Conservation (phyloP, 1,140 invertebrate species). For the Trichogramma pretiosum region DNA sequence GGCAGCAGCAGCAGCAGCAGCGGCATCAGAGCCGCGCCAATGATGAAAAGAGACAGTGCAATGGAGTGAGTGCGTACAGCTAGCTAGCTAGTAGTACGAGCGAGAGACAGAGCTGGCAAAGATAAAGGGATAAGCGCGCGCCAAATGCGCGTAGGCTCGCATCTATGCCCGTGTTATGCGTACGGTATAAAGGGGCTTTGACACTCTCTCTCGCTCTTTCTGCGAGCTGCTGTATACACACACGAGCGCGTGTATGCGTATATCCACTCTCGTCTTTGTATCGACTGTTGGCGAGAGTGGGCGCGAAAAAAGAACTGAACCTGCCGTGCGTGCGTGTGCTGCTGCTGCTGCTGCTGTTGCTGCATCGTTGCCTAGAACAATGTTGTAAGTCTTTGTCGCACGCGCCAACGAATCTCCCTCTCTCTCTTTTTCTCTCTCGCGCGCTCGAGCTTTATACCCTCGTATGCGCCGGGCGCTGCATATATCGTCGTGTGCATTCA, state of each 20-base stretch:
- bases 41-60: constrained; percentile 23
- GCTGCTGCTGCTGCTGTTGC: too few species aligned
- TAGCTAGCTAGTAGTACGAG: too few species aligned
- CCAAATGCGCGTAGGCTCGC: neutral
- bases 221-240: too few species aligned
- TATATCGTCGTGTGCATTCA: constrained; percentile 1
- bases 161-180: constrained; percentile 14
- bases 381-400: constrained; percentile 30
- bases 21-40: too few species aligned
- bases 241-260: too few species aligned
- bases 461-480: neutral
- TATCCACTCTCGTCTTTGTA: constrained; percentile 35
- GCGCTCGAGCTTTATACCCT: neutral
- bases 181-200: constrained; percentile 30
- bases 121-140: constrained; percentile 17
- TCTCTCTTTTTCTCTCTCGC: neutral
- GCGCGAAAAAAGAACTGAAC: constrained; percentile 32
- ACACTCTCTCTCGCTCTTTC: too few species aligned
- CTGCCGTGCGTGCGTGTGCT: constrained; percentile 30
- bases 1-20: too few species aligned
- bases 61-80: constrained; percentile 16
- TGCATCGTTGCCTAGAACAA: too few species aligned
- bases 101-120: constrained; percentile 17
- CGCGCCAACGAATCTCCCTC: constrained; percentile 5
- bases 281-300: constrained; percentile 33